Base-by-base conservation (phyloP, 2,797 vertebrate species). In the Botia kubotai region DNA sequence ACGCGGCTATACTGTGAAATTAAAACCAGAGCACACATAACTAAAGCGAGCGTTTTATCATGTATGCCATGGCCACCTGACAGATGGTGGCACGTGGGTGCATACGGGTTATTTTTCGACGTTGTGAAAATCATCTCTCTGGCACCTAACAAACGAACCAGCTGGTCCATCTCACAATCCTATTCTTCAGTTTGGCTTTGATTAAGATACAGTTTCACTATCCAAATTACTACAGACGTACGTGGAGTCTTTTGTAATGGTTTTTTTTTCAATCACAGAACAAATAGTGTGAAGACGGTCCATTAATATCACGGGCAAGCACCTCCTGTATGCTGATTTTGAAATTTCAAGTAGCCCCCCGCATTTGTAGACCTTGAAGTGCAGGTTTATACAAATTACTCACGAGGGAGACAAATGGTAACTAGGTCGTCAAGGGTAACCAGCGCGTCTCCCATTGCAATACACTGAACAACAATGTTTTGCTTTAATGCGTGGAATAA, bases 51-150 rank as follows among this genome's bases (percentile, higher is more conserved):
- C 57, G 82, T 65, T 70, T 62, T 58, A 82, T 75, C 36, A n/a
- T 48, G 67, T 60, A 52, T 68, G 75, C 75, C 82, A 86, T 86
- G 89, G 88, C 86, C 89, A 90, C 87, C 87, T 92, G 91, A 92
- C 93, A 94, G 93, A 94, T 94, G 93, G 93, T 81, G 83, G 87
- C 81, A 90, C 90, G 92, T 93, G 87, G 91, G 89, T 80, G 81
- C 90, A 90, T 39, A 77, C 86, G 88, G 91, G 90, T 91, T 91
- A 92, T 93, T 93, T 92, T 92, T 87, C 87, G 80, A 90, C 89
- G 81, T 89, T 90, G 92, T 92, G 89, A 92, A 93, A 91, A 90
- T 90, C 87, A 87, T 87, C 67, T 57, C 60, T 77, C 87, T 92
- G 91, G 91, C 92, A 90, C 80, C 84, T 85, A 88, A 86, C 84